phyloP scores from a whole-genome alignment of 1,140 invertebrate genomes.

The Drosophila parvula region DNA sequence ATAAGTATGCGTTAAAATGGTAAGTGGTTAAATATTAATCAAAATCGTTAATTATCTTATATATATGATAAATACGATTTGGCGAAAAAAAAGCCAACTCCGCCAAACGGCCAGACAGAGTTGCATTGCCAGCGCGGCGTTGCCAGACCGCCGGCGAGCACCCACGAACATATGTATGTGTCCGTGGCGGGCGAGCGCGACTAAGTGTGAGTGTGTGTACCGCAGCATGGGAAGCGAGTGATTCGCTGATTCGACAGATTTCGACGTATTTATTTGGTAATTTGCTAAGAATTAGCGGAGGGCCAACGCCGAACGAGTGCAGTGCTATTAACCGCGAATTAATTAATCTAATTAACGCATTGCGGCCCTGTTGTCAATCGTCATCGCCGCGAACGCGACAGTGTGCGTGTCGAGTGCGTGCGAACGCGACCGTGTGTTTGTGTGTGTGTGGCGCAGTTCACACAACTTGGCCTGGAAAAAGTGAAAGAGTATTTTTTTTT shows the following conservation, averaged over 20 bases:
- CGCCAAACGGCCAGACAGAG: conserved; percentile 39
- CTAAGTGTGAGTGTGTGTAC: conserved; percentile 62
- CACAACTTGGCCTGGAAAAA: conserved; percentile 79
- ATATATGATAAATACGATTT: not conserved
- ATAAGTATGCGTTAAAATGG: too few relatives aligned
- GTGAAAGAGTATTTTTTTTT: conserved; percentile 70
- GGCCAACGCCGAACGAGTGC: conserved; percentile 17
- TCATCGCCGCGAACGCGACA: conserved; percentile 39
- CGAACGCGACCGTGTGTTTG: conserved; percentile 21
- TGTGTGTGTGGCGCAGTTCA: conserved; percentile 62
- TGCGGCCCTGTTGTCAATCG: conserved; percentile 30
- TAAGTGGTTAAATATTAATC: not conserved
- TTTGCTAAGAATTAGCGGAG: conserved; percentile 30
- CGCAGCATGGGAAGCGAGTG: conserved; percentile 76
- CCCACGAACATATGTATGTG: conserved; percentile 48
- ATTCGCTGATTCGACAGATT: conserved; percentile 69
- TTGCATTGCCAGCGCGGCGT: conserved; percentile 42
- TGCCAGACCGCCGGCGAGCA: conserved; percentile 32
- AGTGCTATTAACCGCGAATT: conserved; percentile 45
- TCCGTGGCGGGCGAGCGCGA: conserved; percentile 27
- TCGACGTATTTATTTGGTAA: conserved; percentile 62
- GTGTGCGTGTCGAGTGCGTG: conserved; percentile 44
- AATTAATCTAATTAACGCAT: conserved; percentile 56
- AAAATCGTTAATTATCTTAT: not conserved
- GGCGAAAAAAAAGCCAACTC: conserved; percentile 5